phyloP scores from a whole-genome alignment of 2,888 invertebrate genomes.

The Lottia gigantea region DNA sequence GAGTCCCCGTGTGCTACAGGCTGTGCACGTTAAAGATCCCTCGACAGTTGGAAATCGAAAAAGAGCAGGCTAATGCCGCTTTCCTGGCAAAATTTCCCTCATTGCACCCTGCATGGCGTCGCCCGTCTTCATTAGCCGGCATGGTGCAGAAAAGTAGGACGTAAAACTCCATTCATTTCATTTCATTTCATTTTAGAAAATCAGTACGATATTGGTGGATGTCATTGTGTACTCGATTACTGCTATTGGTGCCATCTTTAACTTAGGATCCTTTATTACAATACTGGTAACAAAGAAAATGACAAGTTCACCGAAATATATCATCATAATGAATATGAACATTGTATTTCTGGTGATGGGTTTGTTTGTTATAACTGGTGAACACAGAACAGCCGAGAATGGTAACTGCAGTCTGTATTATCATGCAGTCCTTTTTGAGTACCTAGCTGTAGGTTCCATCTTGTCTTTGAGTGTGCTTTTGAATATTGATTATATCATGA shows the following conservation, averaged over 20 bases:
- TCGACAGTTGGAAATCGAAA: no score
- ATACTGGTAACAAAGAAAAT: neutral
- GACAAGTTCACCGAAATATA: neutral
- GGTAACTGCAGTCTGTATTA: neutral
- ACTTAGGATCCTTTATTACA: neutral
- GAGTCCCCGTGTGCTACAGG: no score
- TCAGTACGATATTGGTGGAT: neutral
- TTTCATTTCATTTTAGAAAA: no score
- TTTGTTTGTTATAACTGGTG: neutral
- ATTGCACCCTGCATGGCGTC: no score
- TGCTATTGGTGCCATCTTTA: neutral
- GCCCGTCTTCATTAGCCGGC: no score
- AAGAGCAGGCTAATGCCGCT: no score
- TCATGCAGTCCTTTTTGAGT: neutral
- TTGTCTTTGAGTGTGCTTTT: neutral
- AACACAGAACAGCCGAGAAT: neutral
- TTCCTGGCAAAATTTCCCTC: no score
- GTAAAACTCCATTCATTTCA: no score
- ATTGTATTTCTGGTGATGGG: neutral
- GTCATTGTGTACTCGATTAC: neutral
- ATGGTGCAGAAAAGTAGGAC: no score
- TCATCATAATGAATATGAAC: neutral
- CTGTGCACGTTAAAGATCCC: no score
- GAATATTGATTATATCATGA: conserved; percentile 5
- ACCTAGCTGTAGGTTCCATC: neutral